Base-by-base conservation (phyloP, 2,797 vertebrate genomes). In the Euthynnus affinis region DNA sequence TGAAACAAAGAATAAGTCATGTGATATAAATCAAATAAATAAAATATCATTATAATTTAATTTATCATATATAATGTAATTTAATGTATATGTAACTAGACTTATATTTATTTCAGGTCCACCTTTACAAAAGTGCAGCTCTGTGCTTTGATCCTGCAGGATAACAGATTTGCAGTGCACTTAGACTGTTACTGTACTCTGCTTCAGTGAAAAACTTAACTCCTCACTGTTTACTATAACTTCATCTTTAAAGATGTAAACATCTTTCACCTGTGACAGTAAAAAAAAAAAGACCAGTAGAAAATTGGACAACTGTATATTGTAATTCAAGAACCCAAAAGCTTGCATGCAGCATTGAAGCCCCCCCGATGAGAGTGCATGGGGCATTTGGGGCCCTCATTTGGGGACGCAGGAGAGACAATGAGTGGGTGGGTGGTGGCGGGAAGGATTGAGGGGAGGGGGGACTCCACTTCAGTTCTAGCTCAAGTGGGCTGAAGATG, bases 401-500 rank as follows among this genome's bases (percentile, higher is more conserved):
- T 84, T 84, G 27, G 73, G 84, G 73, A 84, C 74, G 87, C 74
- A 81, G 85, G 62, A 81, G 74, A 90, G 80, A 94, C 92, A 91
- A 92, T 89, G 81, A 89, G 78, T 79, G 77, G 85, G 79, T 90
- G 87, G 90, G 88, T 89, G 87, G 87, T 74, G 78, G 86, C 58
- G 61, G 83, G 89, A 89, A 88, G 74, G 60, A 77, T 42, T 76
- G 78, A 76, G 69, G 74, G 53, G 32, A 52, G 69, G 76, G 76
- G 80, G 74, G 69, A 61, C 72, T 79, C 84, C 89, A 91, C 93
- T 94, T 87, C 74, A 93, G 80, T 86, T 90, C 68, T 49, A 58
- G 60, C 88, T 92, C 64, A 92, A 95, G 93, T 93, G 91, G 84
- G 57, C 83, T 93, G 87, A 90, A 91, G 91, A 94, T 94, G 91